Evolutionary conservation across 2,113 vertebrate genomes (phyloP).

Genomic region (Nettapus auritus): DNA sequence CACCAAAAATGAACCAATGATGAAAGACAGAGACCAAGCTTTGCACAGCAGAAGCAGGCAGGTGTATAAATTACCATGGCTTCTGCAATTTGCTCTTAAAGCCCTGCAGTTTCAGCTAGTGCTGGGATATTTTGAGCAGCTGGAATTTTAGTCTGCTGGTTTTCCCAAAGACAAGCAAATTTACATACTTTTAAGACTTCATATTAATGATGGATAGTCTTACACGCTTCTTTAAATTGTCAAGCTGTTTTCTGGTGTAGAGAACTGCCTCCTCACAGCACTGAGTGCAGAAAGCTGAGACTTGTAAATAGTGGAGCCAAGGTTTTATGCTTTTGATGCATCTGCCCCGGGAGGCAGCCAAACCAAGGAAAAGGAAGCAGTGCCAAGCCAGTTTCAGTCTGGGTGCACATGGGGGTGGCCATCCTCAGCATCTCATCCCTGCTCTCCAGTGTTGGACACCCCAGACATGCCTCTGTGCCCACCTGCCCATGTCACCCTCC

Average conservation of each 20-base stretch:
- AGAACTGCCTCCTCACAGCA: background rate
- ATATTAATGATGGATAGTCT: background rate
- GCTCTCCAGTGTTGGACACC: background rate
- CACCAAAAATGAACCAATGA: background rate
- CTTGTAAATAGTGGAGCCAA: background rate
- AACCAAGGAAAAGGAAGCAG: background rate
- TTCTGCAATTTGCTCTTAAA: background rate
- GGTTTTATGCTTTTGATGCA: background rate
- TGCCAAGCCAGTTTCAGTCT: background rate
- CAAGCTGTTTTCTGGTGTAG: background rate
- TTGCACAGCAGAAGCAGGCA: background rate
- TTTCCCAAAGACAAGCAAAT: conserved; percentile 6
- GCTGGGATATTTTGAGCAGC: background rate
- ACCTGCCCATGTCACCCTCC: background rate
- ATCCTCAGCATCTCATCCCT: background rate
- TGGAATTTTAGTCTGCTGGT: conserved; percentile 13
- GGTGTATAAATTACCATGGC: background rate
- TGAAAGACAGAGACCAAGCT: background rate
- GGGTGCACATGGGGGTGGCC: background rate
- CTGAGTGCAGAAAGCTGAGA: background rate
- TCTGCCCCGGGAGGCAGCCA: background rate
- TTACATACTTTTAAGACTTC: background rate
- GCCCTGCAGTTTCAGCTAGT: background rate
- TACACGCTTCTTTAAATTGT: background rate
- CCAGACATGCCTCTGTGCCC: background rate